Conservation (phyloP, 1,140 invertebrate genomes). For the Zaprionus ornatus region DNA sequence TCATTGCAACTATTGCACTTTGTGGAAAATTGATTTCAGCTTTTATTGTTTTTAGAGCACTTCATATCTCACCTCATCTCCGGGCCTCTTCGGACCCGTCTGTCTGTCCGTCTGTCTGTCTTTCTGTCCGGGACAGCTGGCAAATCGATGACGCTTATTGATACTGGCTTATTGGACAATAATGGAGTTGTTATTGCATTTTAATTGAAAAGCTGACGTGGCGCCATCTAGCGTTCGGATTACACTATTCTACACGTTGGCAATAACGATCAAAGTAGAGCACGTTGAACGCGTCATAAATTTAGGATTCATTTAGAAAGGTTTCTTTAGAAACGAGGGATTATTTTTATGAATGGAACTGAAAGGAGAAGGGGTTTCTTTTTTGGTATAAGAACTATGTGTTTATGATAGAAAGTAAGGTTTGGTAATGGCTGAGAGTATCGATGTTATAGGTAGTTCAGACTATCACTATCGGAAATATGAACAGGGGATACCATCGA, state of each 20-base stretch:
- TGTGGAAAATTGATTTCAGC: slow-evolving; percentile 74
- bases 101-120: slow-evolving; percentile 11
- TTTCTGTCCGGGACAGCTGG: slow-evolving; percentile 22
- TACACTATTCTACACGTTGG: slow-evolving; percentile 33
- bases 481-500: too few species aligned
- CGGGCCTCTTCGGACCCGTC: neutral
- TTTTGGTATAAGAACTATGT: too few species aligned
- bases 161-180: slow-evolving; percentile 66
- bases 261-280: neutral
- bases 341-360: neutral
- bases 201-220: slow-evolving; percentile 70
- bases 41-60: slow-evolving; percentile 75
- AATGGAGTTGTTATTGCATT: slow-evolving; percentile 81
- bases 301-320: neutral
- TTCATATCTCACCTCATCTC: slow-evolving; percentile 79
- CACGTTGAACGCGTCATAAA: neutral
- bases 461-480: too few species aligned
- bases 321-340: neutral
- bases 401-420: too few species aligned
- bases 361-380: too few species aligned
- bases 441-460: too few species aligned
- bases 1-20: slow-evolving; percentile 55
- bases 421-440: too few species aligned
- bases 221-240: slow-evolving; percentile 44
- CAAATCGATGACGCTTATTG: slow-evolving; percentile 65